phyloP scores from a whole-genome alignment of 2,888 invertebrate species.

The Fragum fragum region DNA sequence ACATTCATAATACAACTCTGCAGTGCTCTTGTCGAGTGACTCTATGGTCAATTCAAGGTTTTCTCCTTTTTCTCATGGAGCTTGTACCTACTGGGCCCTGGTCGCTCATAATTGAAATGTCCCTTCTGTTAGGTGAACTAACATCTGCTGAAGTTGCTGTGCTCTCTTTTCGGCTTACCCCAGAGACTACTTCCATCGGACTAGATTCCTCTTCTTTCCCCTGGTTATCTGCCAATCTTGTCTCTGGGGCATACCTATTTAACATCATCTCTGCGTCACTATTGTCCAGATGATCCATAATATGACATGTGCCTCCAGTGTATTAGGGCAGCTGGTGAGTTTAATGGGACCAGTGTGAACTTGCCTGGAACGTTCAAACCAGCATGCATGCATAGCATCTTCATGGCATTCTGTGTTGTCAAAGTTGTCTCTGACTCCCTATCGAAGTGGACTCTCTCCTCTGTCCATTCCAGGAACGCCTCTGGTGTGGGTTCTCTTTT shows the following conservation, averaged over 20 bases:
- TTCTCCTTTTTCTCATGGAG: conserved; percentile 4
- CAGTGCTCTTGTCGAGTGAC: not conserved
- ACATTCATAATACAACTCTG: conserved; percentile 8
- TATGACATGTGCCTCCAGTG: conserved; percentile 21
- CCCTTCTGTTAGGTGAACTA: not conserved
- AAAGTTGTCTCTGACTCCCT: conserved; percentile 2
- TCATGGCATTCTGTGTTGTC: conserved; percentile 8
- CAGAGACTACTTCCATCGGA: not conserved
- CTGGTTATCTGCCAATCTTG: not conserved
- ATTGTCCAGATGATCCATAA: conserved; percentile 9
- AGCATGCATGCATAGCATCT: conserved; percentile 8
- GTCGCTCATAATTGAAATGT: not conserved
- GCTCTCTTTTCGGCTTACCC: not conserved
- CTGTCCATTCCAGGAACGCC: too few relatives aligned
- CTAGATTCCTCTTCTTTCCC: not conserved
- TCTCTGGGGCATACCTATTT: not conserved
- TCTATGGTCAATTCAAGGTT: not conserved
- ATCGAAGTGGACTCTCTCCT: not conserved
- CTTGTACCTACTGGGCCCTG: not conserved
- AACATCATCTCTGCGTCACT: not conserved
- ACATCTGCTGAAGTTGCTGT: not conserved
- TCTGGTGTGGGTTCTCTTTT: not conserved
- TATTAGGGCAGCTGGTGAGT: conserved; percentile 22
- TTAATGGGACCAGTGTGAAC: conserved; percentile 26
- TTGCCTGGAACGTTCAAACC: conserved; percentile 13